These are phyloP conservation scores for Piaya cayana DNA, from an alignment of 2,113 vertebrate genomes.

Conservation along the genomic window DNA sequence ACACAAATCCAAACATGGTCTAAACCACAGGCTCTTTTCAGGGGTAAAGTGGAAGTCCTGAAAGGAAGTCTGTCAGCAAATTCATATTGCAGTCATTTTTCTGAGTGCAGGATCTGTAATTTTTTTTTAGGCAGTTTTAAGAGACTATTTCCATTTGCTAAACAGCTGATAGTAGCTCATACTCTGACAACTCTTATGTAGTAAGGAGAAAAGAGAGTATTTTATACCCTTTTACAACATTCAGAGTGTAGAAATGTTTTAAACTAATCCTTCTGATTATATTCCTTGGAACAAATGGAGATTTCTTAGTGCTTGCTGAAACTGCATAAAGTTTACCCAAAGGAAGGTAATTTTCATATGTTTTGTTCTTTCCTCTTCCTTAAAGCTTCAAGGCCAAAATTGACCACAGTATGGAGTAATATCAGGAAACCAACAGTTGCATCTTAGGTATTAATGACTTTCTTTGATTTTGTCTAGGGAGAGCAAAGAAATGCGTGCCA, in stretches of 20 bases:
- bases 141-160: background rate
- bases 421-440: background rate
- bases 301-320: background rate
- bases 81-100: background rate
- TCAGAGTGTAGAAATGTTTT: background rate
- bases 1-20: background rate
- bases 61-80: background rate
- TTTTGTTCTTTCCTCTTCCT: background rate
- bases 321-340: background rate
- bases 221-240: background rate
- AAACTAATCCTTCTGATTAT: background rate
- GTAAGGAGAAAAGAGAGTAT: background rate
- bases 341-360: background rate
- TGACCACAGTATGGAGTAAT: background rate
- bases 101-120: background rate
- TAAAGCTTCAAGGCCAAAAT: background rate
- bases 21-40: background rate
- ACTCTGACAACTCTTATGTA: background rate
- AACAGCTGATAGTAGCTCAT: background rate
- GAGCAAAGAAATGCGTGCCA: conserved; percentile 97
- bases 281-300: background rate
- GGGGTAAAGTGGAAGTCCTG: background rate
- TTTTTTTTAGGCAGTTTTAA: background rate
- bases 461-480: conserved; percentile 78
- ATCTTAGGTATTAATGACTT: background rate